Base-by-base conservation (phyloP, 2,888 invertebrate genomes). In the Thereva nobilitata region DNA sequence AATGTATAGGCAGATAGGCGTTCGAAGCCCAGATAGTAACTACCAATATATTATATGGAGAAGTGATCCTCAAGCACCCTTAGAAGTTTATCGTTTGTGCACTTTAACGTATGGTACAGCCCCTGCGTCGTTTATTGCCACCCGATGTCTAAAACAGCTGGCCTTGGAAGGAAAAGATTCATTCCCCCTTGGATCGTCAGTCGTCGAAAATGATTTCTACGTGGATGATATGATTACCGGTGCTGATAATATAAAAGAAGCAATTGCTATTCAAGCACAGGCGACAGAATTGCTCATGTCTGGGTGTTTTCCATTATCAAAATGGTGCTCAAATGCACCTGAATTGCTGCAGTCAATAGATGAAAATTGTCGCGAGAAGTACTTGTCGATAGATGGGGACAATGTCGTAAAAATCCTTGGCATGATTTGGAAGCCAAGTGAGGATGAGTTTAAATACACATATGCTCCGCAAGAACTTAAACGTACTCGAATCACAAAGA, bases 401-500 rank as follows among this genome's bases (percentile, higher is more conserved):
- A 49, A 49, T n/a, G 2, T 3, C 5, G 12, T 49, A n/a, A 49
- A 49, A 12, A 1, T 6, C 4, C 4, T 5, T 12, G 49, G 49
- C 4, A 49, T 49, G 6, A 49, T 49, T 7, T 49, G 49, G 49
- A 7, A 12, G 4, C 49, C 49, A 12, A n/a, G 10, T n/a, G 2
- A 49, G 3, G 49, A 49, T 12, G 12, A 4, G 10, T 49, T 49
- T 49, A n/a, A 12, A 3, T 49, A 4, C 12, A 6, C 49, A 12
- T 47, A 37, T 47, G 45, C 34, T 37, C 45, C 61, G 4, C 61
- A 45, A 9, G 61, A 35, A 7, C n/a, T 57, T 4, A 57, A 40
- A 8, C 12, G 35, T 9, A 4, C 57, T 1, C 57, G 44, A n/a
- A 44, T 44, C 3, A 44, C 44, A 8, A 44, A 44, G n/a, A 44